Conservation (phyloP, 2,888 invertebrate genomes). For the Drosophila borealis region DNA sequence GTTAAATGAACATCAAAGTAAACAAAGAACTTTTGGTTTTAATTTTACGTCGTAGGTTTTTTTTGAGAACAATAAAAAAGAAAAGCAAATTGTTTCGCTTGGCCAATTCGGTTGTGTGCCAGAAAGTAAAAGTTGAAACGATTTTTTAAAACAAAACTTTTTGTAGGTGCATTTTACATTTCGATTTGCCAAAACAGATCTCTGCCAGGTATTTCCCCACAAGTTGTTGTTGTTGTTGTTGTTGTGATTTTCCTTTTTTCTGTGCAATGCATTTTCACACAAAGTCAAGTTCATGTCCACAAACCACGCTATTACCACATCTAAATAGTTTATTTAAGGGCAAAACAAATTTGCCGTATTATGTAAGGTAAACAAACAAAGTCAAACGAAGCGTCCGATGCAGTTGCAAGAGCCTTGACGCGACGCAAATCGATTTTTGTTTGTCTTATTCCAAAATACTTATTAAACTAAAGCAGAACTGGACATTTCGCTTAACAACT, state of each 20-base stretch:
- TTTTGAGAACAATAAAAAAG: conserved; percentile 3
- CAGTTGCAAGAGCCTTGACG: conserved; percentile 56
- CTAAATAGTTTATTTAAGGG: conserved; percentile 57
- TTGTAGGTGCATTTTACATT: conserved; percentile 44
- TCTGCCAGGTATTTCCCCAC: conserved; percentile 75
- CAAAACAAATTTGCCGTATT: conserved; percentile 34
- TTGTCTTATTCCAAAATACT: not conserved
- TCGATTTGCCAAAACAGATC: conserved; percentile 66
- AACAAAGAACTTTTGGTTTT: conserved; percentile 33
- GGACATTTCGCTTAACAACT: not conserved
- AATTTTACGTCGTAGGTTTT: not conserved
- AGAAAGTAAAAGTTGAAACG: conserved; percentile 72
- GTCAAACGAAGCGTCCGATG: conserved; percentile 55
- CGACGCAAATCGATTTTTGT: conserved; percentile 25
- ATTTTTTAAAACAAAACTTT: conserved; percentile 31
- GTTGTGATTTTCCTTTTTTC: conserved; percentile 23
- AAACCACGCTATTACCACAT: conserved; percentile 19
- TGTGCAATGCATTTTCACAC: conserved; percentile 21
- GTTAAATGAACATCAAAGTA: conserved; percentile 51
- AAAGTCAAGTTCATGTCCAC: conserved; percentile 75
- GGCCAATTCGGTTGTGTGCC: conserved; percentile 54
- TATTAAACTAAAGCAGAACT: conserved; percentile 9
- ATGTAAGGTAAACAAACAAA: conserved; percentile 68
- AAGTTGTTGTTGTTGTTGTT: conserved; percentile 34
- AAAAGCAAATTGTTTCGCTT: conserved; percentile 29